A percentile compares a stretch with the other conserved stretches of the same genome.
Conservation (phyloP, 2,888 invertebrate genomes). For the Cephonodes hylas region DNA sequence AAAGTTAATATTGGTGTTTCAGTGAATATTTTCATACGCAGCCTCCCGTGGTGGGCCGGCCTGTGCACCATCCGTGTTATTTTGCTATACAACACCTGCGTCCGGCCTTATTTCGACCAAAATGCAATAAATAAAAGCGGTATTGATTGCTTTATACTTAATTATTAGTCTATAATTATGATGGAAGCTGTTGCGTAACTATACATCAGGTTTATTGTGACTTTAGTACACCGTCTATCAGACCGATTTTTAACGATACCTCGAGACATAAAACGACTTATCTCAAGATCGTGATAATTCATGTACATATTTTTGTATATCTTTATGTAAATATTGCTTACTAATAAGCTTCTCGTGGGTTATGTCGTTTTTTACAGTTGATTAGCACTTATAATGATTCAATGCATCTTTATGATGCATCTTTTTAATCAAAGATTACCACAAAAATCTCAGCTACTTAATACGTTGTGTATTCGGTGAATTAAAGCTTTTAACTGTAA, state of each 20-base stretch:
- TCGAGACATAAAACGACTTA: neutral
- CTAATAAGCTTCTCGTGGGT: conserved; percentile 1
- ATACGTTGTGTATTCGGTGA: neutral
- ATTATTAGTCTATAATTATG: conserved; percentile 41
- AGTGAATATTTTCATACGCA: conserved; percentile 15
- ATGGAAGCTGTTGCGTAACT: conserved; percentile 21
- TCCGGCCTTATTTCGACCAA: conserved; percentile 68
- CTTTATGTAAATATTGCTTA: conserved; percentile 9
- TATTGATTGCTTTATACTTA: conserved; percentile 46
- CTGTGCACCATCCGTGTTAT: conserved; percentile 54
- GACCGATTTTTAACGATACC: neutral
- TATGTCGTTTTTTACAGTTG: neutral
- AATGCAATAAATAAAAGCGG: conserved; percentile 54
- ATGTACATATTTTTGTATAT: conserved; percentile 4
- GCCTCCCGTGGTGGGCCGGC: conserved; percentile 34
- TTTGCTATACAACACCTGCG: conserved; percentile 61
- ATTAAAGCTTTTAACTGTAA: neutral
- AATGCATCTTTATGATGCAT: neutral
- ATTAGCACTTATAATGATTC: neutral
- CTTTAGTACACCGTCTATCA: neutral
- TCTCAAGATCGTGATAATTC: neutral
- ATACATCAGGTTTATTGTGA: neutral
- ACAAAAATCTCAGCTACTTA: neutral
- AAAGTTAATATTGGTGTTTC: neutral
- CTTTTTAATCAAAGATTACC: neutral